A percentile compares a stretch with the other conserved stretches of the same genome.
phyloP scores from a whole-genome alignment of 2,888 invertebrate genomes.

The Eubasilissa splendida region DNA sequence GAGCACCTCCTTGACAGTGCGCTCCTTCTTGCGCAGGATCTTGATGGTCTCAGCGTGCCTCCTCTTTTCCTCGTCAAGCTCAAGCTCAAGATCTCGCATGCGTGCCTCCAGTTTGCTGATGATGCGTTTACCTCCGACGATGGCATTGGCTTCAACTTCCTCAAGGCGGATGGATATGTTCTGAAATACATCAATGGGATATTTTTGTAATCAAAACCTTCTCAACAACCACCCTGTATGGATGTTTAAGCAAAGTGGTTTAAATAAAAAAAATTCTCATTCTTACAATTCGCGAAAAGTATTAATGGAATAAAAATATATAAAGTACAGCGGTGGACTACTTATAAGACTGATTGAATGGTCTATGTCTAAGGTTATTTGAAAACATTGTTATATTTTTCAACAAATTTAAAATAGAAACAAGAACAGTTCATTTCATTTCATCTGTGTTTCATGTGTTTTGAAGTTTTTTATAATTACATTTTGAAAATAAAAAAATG shows the following conservation, averaged over 20 bases:
- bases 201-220: too few relatives aligned
- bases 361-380: too few relatives aligned
- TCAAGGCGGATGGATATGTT: conserved; percentile 93
- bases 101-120: conserved; percentile 97
- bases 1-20: conserved; percentile 95
- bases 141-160: conserved; percentile 97
- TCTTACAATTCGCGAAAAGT: too few relatives aligned
- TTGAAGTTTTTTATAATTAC: not conserved
- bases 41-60: conserved; percentile 98
- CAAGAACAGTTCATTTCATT: too few relatives aligned
- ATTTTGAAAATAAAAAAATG: not conserved
- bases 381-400: too few relatives aligned
- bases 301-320: too few relatives aligned
- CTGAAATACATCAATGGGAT: conserved; percentile 62
- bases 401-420: not conserved
- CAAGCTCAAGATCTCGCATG: conserved; percentile 95
- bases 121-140: conserved; percentile 96
- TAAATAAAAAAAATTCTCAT: too few relatives aligned
- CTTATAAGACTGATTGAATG: too few relatives aligned
- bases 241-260: too few relatives aligned
- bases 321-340: too few relatives aligned
- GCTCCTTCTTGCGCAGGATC: conserved; percentile 98
- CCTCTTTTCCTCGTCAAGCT: conserved; percentile 96
- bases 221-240: too few relatives aligned
- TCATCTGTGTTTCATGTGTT: not conserved